Base-by-base conservation (phyloP, 2,888 invertebrate genomes). In the Meandrusa payeni region DNA sequence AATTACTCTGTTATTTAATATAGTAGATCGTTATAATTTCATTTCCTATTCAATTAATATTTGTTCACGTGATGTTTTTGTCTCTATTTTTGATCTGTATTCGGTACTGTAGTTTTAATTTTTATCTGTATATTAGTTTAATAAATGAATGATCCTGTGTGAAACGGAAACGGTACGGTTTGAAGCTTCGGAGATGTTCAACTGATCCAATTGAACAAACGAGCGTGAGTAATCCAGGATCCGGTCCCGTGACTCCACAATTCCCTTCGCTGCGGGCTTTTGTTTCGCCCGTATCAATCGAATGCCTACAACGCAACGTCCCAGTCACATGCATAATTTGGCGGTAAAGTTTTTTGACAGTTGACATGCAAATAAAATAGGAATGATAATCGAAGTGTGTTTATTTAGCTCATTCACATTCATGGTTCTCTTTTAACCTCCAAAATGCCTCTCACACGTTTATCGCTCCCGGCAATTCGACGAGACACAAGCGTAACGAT, bases 191-290 rank as follows among this genome's bases (percentile, higher is more conserved):
- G 58, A 64, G 61, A 66, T 65, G 71, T 70, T 76, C 76, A 79
- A 69, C 64, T 50, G 66, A 24, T 52, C 61, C 82, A 86, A 86
- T 85, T 83, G 83, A 74, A 65, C 69, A 69, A 85, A 83, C 73
- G 69, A 79, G 72, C 78, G 68, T 73, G 77, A 79, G 69, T 81
- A 75, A 74, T 69, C 64, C 65, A 59, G 60, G 75, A 75, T 82
- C 82, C 83, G 79, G 82, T 79, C 79, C 61, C 77, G 75, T 76
- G 75, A 74, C 75, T 57, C 56, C 57, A 54, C 45, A 48, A 52
- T 51, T 61, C 64, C 63, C 67, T 71, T 67, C 54, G 51, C 54
- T 50, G 28, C 28, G 24, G 37, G 36, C 41, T 41, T 51, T 36
- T 45, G 39, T 46, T 38, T 42, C 31, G 32, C 11, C 38, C 17